Conservation (phyloP, 2,113 vertebrate genomes). For the Sitta europaea region DNA sequence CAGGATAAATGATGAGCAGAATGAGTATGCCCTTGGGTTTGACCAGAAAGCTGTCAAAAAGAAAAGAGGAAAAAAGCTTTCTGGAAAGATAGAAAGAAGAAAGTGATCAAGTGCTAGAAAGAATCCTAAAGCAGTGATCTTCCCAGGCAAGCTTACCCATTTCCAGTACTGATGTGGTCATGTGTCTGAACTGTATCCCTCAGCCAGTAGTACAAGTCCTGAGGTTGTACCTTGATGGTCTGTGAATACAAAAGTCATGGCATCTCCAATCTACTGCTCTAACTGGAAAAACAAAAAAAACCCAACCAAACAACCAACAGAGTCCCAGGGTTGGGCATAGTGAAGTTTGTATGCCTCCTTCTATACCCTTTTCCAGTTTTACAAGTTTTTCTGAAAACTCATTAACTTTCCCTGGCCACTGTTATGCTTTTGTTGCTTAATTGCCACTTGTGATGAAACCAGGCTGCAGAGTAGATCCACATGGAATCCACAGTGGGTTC, state of each 20-base stretch:
- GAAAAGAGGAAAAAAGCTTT: background rate
- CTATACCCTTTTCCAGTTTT: background rate
- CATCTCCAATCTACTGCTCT: background rate
- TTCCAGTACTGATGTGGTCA: background rate
- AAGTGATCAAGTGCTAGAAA: background rate
- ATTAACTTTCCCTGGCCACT: background rate
- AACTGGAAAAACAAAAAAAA: background rate
- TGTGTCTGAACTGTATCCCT: background rate
- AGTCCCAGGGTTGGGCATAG: fast-evolving
- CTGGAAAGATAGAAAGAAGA: background rate
- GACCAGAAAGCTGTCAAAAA: background rate
- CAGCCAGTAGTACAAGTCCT: fast-evolving
- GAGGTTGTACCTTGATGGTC: background rate
- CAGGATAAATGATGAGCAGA: background rate
- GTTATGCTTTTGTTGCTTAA: background rate
- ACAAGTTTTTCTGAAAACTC: background rate
- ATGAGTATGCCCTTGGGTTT: background rate
- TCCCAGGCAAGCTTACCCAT: background rate
- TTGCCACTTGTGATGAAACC: background rate
- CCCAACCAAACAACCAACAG: no score
- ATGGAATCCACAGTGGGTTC: background rate
- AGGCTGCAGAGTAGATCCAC: background rate
- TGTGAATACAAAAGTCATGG: background rate
- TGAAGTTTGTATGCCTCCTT: background rate
- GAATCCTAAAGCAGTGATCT: background rate